These are phyloP conservation scores for Microctonus brassicae DNA, from an alignment of 2,888 invertebrate genomes.

Conservation along the genomic window DNA sequence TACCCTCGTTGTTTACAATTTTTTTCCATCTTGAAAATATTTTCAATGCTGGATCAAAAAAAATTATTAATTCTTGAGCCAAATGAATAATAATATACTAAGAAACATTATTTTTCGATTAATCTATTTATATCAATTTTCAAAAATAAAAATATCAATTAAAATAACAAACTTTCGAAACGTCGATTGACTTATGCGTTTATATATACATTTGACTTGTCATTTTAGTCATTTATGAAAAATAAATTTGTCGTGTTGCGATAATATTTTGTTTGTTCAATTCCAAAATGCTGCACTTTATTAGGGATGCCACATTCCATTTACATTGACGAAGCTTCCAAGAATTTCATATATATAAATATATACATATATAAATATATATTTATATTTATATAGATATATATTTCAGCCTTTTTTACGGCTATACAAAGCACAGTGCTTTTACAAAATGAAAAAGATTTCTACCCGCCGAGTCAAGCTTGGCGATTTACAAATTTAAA, in stretches of 20 bases:
- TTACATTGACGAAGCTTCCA: conserved; percentile 69
- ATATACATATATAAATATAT: conserved; percentile 31
- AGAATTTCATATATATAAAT: conserved; percentile 50
- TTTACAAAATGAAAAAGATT: conserved; percentile 57
- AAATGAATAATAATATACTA: too few relatives aligned
- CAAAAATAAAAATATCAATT: conserved; percentile 9
- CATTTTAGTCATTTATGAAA: conserved; percentile 26
- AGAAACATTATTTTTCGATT: too few relatives aligned
- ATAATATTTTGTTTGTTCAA: conserved; percentile 32
- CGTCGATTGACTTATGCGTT: conserved; percentile 23
- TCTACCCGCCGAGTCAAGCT: conserved; percentile 57
- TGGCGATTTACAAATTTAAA: conserved; percentile 42
- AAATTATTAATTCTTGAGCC: neutral
- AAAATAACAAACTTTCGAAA: conserved; percentile 35
- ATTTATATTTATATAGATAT: conserved; percentile 35
- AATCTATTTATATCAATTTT: too few relatives aligned
- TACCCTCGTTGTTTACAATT: too few relatives aligned
- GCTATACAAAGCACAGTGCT: conserved; percentile 59
- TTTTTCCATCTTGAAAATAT: too few relatives aligned
- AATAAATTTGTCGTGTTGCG: conserved; percentile 16
- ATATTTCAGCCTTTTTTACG: conserved; percentile 44
- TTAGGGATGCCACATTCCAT: conserved; percentile 69
- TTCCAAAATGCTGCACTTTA: conserved; percentile 66
- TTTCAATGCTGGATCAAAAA: too few relatives aligned
- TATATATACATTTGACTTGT: conserved; percentile 27